Conservation (phyloP, 2,113 vertebrate genomes). For the Phyllostomus discolor region DNA sequence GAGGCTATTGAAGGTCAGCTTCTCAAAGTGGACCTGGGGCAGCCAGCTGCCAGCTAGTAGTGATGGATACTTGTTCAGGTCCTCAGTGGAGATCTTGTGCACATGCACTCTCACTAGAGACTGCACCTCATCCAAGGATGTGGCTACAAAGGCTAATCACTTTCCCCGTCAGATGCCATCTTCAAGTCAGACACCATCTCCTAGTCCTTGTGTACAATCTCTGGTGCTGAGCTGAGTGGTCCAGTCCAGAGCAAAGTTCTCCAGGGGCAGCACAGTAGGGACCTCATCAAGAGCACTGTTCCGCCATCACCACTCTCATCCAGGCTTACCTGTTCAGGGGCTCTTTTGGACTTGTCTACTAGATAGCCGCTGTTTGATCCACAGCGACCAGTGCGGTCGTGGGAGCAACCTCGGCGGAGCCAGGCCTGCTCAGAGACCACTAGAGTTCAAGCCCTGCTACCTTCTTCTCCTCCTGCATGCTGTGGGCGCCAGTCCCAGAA, state of each 20-base stretch:
- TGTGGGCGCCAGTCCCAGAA: too few species aligned
- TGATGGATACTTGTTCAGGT: conserved; percentile 91
- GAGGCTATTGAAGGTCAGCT: conserved; percentile 87
- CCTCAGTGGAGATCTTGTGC: conserved; percentile 91
- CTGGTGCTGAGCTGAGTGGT: conserved; percentile 76
- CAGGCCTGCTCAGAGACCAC: too few species aligned
- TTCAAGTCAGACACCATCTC: conserved; percentile 81
- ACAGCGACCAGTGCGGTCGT: too few species aligned
- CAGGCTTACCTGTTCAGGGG: conserved; percentile 82
- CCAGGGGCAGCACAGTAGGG: conserved; percentile 16
- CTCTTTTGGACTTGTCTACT: conserved; percentile 81
- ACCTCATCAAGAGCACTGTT: conserved; percentile 83
- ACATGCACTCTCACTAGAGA: conserved; percentile 88
- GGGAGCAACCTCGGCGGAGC: too few species aligned
- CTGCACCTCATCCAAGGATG: conserved; percentile 89
- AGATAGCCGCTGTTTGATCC: conserved; percentile 91
- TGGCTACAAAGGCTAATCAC: conserved; percentile 87
- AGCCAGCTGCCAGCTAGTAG: conserved; percentile 90
- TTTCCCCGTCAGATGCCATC: conserved; percentile 91
- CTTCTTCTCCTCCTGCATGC: too few species aligned
- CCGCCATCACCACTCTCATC: conserved; percentile 83
- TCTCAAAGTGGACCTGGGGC: conserved; percentile 90
- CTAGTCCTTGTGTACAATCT: conserved; percentile 90
- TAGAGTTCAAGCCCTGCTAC: too few species aligned
- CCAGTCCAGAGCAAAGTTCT: conserved; percentile 49